These are phyloP conservation scores for Cistogaster globosa DNA, from an alignment of 2,888 invertebrate species.

Conservation along the genomic window DNA sequence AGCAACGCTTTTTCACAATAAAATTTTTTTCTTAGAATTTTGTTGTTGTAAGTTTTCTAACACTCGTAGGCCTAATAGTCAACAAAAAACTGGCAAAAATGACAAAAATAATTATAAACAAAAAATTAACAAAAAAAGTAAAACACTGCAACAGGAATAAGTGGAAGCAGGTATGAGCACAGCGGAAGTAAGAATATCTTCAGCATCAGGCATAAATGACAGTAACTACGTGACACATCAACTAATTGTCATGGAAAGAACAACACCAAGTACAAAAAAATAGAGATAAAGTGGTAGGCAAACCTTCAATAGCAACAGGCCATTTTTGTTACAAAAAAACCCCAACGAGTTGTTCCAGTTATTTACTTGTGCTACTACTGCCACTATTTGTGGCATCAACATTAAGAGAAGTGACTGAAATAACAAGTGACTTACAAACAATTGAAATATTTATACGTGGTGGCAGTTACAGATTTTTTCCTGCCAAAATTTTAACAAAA, in stretches of 20 bases:
- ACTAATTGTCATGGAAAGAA: slow-evolving; percentile 67
- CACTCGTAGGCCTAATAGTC: slow-evolving; percentile 10
- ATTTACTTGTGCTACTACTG: slow-evolving; percentile 6
- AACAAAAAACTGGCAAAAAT: slow-evolving; percentile 18
- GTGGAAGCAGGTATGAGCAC: slow-evolving; percentile 49
- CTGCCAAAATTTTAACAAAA: slow-evolving; percentile 51
- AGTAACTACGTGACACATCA: slow-evolving; percentile 70
- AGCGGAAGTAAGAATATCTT: slow-evolving; percentile 66
- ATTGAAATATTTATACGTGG: slow-evolving; percentile 58
- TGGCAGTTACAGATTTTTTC: slow-evolving; percentile 60
- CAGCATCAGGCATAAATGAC: slow-evolving; percentile 69
- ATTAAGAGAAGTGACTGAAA: slow-evolving; percentile 40
- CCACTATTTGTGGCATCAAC: slow-evolving; percentile 51
- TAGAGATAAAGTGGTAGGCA: slow-evolving; percentile 8
- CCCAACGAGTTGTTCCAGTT: background rate
- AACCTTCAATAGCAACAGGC: slow-evolving; percentile 14
- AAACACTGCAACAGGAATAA: slow-evolving; percentile 34
- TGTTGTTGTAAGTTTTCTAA: background rate
- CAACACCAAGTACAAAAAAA: slow-evolving; percentile 18
- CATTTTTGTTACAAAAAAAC: slow-evolving; percentile 24
- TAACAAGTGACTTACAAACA: slow-evolving; percentile 60
- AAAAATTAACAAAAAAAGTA: slow-evolving; percentile 2
- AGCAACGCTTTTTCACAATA: slow-evolving; percentile 19
- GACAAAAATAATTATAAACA: slow-evolving; percentile 20
- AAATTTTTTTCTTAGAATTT: background rate